phyloP scores from a whole-genome alignment of 2,888 invertebrate genomes.

The Nephrotoma flavescens region DNA sequence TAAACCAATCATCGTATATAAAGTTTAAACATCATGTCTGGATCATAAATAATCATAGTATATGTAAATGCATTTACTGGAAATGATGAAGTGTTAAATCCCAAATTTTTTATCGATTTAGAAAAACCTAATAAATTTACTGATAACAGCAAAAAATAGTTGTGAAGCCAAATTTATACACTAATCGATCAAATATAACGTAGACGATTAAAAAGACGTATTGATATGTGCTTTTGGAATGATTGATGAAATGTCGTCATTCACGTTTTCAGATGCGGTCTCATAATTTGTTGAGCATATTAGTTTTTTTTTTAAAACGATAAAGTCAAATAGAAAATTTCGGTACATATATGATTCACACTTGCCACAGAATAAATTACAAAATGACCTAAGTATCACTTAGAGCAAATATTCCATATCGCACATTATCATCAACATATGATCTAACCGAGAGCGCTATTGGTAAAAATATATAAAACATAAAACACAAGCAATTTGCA shows the following conservation, averaged over 20 bases:
- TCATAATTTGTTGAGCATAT: not conserved
- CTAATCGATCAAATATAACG: not conserved
- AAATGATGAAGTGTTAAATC: not conserved
- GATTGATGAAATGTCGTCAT: not conserved
- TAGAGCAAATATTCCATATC: not conserved
- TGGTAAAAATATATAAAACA: not conserved
- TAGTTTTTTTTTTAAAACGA: not conserved
- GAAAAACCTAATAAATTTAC: not conserved
- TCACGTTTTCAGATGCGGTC: not conserved
- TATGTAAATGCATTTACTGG: not conserved
- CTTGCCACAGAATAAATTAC: not conserved
- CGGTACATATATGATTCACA: not conserved
- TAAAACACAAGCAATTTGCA: not conserved
- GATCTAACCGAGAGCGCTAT: not conserved
- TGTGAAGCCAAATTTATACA: not conserved
- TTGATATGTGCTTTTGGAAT: not conserved
- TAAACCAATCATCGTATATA: not conserved
- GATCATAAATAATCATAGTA: not conserved
- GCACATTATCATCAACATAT: not conserved
- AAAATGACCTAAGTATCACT: not conserved
- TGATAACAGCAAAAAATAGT: not conserved
- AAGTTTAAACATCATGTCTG: not conserved
- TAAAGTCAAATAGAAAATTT: not conserved
- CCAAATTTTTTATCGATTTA: not conserved
- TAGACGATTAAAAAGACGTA: not conserved